A percentile compares a stretch with the other conserved stretches of the same genome.
These are phyloP conservation scores for Diadromus collaris DNA, from an alignment of 2,888 invertebrate species.

Conservation along the genomic window DNA sequence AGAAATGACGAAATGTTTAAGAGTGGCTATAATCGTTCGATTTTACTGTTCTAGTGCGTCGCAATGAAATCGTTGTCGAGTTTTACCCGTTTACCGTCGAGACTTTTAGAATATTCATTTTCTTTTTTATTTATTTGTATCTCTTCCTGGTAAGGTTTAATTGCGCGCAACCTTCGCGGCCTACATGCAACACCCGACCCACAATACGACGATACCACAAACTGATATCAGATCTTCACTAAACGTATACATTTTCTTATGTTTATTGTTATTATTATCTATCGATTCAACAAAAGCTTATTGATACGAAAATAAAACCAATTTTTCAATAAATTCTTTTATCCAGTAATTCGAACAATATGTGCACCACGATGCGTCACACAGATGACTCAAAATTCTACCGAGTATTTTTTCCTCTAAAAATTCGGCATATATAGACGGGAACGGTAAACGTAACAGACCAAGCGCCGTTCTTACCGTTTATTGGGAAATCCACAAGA, in stretches of 20 bases:
- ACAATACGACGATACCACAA: background rate
- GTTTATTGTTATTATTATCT: background rate
- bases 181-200: background rate
- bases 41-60: background rate
- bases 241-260: background rate
- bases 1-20: background rate
- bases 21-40: background rate
- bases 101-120: background rate
- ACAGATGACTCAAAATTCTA: too few relatives aligned
- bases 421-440: too few relatives aligned
- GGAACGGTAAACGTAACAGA: background rate
- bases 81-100: background rate
- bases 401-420: too few relatives aligned
- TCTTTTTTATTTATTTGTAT: slow-evolving; percentile 2
- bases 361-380: too few relatives aligned
- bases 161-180: background rate
- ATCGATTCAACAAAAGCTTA: too few relatives aligned
- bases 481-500: too few relatives aligned
- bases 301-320: too few relatives aligned
- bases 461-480: background rate
- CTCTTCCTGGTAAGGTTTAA: background rate
- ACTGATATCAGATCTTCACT: background rate
- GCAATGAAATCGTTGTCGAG: background rate
- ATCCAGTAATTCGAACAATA: too few relatives aligned
- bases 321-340: too few relatives aligned